phyloP scores from a whole-genome alignment of 2,113 vertebrate species.

The Fulica atra region DNA sequence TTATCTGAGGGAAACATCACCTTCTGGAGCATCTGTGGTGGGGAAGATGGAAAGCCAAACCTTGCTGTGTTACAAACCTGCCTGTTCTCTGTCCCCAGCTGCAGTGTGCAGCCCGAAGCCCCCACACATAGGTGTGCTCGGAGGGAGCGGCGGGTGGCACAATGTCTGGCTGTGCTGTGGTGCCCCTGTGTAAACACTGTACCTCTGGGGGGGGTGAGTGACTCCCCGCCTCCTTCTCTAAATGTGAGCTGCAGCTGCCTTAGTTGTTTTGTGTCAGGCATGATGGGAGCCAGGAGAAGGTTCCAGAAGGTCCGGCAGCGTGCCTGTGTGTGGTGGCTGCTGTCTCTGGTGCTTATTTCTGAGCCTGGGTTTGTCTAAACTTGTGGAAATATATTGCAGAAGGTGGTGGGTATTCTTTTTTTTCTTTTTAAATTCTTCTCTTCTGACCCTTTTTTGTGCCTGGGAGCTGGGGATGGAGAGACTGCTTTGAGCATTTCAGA shows the following conservation, averaged over 20 bases:
- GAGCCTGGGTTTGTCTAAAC: not conserved
- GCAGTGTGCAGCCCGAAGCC: not conserved
- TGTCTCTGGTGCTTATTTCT: not conserved
- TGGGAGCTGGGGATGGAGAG: not conserved
- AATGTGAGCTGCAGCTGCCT: not conserved
- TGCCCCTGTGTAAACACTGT: not conserved
- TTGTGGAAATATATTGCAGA: not conserved
- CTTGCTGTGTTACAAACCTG: not conserved
- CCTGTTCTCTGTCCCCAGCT: not conserved
- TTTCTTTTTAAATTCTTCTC: not conserved
- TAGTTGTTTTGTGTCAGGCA: not conserved
- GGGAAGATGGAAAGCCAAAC: not conserved
- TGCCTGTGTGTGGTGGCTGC: not conserved
- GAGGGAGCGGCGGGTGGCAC: not conserved
- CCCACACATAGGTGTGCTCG: not conserved
- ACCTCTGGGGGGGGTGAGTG: not conserved
- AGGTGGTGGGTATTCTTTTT: not conserved
- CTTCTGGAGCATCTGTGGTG: not conserved
- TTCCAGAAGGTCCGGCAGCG: not conserved
- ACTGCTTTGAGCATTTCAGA: not conserved
- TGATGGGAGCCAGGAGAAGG: fast-evolving
- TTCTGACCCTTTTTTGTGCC: not conserved
- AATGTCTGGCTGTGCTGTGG: not conserved
- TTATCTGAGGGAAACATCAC: not conserved
- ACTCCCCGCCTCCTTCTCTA: not conserved